These are phyloP conservation scores for Tetraneura akinire DNA, from an alignment of 1,140 invertebrate species.

Conservation along the genomic window DNA sequence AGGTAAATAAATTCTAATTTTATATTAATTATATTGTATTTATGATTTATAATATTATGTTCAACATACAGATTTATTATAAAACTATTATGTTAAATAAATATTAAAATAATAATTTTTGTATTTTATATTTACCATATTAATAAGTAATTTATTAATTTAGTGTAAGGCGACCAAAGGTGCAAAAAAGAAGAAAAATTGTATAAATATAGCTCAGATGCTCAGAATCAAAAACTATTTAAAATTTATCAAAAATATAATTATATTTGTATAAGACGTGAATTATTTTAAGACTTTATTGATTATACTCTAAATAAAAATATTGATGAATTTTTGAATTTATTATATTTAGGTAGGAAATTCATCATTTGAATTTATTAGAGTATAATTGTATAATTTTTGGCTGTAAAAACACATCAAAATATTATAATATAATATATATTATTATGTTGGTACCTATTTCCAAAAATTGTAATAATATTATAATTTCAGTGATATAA, in stretches of 20 bases:
- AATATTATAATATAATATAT: too few relatives aligned
- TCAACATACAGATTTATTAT: too few relatives aligned
- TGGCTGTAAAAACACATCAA: too few relatives aligned
- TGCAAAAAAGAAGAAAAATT: neutral
- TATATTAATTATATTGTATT: neutral
- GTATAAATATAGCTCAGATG: neutral
- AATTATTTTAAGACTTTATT: neutral
- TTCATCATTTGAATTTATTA: neutral
- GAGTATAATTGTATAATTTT: neutral
- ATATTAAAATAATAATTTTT: too few relatives aligned
- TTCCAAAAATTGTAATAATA: too few relatives aligned
- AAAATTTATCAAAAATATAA: constrained; percentile 5
- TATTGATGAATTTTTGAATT: neutral
- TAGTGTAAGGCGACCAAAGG: neutral
- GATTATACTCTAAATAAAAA: neutral
- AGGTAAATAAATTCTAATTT: neutral
- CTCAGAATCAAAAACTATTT: neutral
- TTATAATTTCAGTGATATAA: too few relatives aligned
- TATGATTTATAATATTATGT: too few relatives aligned
- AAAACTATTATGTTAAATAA: too few relatives aligned
- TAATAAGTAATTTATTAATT: neutral
- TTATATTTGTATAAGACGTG: neutral
- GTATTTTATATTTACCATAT: too few relatives aligned
- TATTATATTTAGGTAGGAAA: neutral
- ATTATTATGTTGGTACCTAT: too few relatives aligned